These are phyloP conservation scores for Blera fallax DNA, from an alignment of 2,888 invertebrate genomes.

Conservation along the genomic window DNA sequence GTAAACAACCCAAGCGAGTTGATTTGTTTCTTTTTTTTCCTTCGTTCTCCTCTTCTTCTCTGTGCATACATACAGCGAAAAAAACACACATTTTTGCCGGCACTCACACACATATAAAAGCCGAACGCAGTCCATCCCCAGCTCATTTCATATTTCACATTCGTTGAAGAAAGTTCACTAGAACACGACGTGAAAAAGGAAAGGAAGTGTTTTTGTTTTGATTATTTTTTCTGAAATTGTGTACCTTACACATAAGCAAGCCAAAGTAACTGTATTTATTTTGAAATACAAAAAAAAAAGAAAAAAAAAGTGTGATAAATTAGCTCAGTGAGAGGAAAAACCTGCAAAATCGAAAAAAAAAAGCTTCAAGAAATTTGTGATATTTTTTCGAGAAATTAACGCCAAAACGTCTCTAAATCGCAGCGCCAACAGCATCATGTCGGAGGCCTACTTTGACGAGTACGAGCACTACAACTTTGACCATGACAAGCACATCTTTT, in stretches of 20 bases:
- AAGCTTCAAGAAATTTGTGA: slow-evolving; percentile 48
- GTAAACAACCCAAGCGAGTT: slow-evolving; percentile 48
- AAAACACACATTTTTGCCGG: slow-evolving; percentile 57
- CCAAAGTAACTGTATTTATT: slow-evolving; percentile 14
- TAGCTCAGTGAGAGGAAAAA: neutral
- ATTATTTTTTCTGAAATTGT: neutral
- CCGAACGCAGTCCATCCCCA: slow-evolving; percentile 17
- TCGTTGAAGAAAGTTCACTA: slow-evolving; percentile 57
- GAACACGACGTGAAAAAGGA: slow-evolving; percentile 27
- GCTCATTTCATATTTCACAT: slow-evolving; percentile 66
- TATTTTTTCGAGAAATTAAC: slow-evolving; percentile 5
- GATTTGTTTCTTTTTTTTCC: slow-evolving; percentile 17
- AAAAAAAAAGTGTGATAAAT: slow-evolving; percentile 15
- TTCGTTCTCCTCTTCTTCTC: slow-evolving; percentile 1
- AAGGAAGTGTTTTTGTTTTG: slow-evolving; percentile 32
- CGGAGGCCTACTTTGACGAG: slow-evolving; percentile 92
- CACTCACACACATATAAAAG: slow-evolving; percentile 60
- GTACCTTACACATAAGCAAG: neutral
- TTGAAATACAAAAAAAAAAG: neutral
- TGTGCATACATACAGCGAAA: neutral
- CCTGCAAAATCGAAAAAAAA: neutral
- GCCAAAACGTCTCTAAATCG: slow-evolving; percentile 15
- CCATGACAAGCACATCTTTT: slow-evolving; percentile 93
- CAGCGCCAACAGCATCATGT: slow-evolving; percentile 84
- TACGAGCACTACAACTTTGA: slow-evolving; percentile 98